Evolutionary conservation across 2,888 invertebrate species (phyloP).

Genomic region (Zelleria hepariella): DNA sequence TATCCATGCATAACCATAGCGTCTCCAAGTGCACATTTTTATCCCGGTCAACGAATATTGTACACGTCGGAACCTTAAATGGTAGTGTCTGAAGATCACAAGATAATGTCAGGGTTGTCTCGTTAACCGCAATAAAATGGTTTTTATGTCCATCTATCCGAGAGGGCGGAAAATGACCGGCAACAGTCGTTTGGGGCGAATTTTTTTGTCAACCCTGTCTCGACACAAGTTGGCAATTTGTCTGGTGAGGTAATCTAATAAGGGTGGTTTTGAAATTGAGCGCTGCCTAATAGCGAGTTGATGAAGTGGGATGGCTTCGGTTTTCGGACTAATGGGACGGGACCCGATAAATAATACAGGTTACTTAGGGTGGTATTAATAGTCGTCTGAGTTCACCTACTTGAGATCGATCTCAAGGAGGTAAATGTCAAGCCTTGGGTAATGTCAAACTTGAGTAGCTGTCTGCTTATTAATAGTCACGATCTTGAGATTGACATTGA

Average conservation of each 20-base stretch:
- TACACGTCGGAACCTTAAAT: neutral
- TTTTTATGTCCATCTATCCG: constrained; percentile 28
- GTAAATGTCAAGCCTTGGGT: no score
- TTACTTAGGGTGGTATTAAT: no score
- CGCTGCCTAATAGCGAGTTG: neutral
- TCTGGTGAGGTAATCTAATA: constrained; percentile 17
- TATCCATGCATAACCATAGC: no score
- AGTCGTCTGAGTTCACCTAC: no score
- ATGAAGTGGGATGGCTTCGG: neutral
- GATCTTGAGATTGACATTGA: no score
- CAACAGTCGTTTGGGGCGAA: constrained; percentile 39
- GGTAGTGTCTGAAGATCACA: constrained; percentile 1
- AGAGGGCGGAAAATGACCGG: constrained; percentile 19
- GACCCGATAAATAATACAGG: no score
- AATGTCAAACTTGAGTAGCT: no score
- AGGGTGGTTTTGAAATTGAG: neutral
- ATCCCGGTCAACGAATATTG: neutral
- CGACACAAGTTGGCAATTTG: constrained; percentile 49
- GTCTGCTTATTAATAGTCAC: no score
- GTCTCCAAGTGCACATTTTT: neutral
- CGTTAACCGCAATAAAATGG: constrained; percentile 61
- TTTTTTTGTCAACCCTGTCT: constrained; percentile 58
- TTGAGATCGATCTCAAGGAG: no score
- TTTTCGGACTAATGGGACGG: neutral
- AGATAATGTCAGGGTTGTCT: constrained; percentile 59